Evolutionary conservation across 2,797 vertebrate species (phyloP), one percentile per base, ranked within the genome.

Genomic region (Pseudotriccus pelzelni): DNA sequence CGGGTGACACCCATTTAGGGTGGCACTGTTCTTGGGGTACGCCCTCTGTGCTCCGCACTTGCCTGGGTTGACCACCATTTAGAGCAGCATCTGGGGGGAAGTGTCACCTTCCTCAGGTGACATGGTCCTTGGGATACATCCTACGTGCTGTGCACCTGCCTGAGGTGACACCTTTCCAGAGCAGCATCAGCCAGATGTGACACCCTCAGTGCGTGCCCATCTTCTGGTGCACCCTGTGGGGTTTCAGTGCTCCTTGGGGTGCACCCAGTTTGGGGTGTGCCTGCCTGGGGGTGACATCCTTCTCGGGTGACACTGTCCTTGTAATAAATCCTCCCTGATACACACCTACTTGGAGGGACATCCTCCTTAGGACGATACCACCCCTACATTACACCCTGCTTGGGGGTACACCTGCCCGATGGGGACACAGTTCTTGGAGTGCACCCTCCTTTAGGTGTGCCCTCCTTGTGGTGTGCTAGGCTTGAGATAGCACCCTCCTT

Each of bases 81-180:
- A 9, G 47, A 55, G 77, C 18, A 47, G 39, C 68, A 62, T 75
- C 53, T 49, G 41, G 27, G 23, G 15, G 55, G 25, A 28, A 32
- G 43, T 14, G 58, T 24, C 47, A 3, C 34, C 12, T 18, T 59
- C 30, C 27, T 14, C 12, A 44, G 22, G 36, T 44, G 67, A 28
- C 34, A 16, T 10, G 6, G 13, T 30, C n/a, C 22, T 25, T 7
- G 4, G 27, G 14, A 15, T 27, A 5, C 36, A 14, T 27, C 13
- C 32, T 55, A 6, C 21, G 3, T 28, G 56, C 19, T 49, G 5
- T 4, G 1, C 58, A 52, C 39, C 43, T 67, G 47, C 21, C 18
- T 1, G n/a, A 7, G 22, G 25, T 64, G 72, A 24, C 39, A 4
- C 2, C 6, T 23, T 17, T n/a, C 32, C 1, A 1, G 19, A 69